Conservation (phyloP, 2,113 vertebrate species). For the Colistium nudipinnis region DNA sequence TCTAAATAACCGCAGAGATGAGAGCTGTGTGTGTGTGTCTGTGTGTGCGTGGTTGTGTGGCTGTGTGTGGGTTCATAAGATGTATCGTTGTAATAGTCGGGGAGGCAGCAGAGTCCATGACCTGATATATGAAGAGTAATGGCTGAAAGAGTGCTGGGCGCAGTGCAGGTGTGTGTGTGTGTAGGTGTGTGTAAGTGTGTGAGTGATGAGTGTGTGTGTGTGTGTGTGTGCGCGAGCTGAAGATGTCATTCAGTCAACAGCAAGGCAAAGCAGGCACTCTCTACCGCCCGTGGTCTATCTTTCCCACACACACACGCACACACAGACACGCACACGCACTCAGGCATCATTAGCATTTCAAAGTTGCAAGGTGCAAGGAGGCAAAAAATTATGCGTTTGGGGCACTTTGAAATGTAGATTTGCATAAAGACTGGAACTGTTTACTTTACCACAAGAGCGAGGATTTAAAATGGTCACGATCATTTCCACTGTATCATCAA, state of each 20-base stretch:
- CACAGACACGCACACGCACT: conserved; percentile 22
- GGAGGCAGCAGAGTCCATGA: conserved; percentile 33
- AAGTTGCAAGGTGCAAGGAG: conserved; percentile 70
- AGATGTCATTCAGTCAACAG: conserved; percentile 56
- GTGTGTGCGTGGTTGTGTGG: not conserved
- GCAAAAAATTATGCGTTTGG: conserved; percentile 71
- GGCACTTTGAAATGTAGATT: conserved; percentile 74
- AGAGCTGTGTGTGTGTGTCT: conserved; percentile 31
- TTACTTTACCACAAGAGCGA: conserved; percentile 61
- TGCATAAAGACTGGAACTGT: conserved; percentile 71
- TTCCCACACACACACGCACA: conserved; percentile 20
- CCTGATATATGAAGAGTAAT: conserved; percentile 68
- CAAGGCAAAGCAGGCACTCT: conserved; percentile 8
- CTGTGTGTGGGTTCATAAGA: conserved; percentile 3
- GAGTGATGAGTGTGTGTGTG: not conserved
- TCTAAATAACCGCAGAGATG: conserved; percentile 47
- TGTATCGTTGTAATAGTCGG: conserved; percentile 49
- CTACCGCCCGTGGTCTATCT: conserved; percentile 8
- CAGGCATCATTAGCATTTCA: conserved; percentile 75
- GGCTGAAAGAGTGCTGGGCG: conserved; percentile 29
- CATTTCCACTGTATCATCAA: conserved; percentile 27
- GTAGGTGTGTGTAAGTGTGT: not conserved
- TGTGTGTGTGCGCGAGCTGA: conserved; percentile 35
- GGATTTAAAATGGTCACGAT: conserved; percentile 40
- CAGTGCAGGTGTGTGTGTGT: not conserved